These are phyloP conservation scores for Beris morrisii DNA, from an alignment of 2,888 invertebrate species.

Conservation along the genomic window DNA sequence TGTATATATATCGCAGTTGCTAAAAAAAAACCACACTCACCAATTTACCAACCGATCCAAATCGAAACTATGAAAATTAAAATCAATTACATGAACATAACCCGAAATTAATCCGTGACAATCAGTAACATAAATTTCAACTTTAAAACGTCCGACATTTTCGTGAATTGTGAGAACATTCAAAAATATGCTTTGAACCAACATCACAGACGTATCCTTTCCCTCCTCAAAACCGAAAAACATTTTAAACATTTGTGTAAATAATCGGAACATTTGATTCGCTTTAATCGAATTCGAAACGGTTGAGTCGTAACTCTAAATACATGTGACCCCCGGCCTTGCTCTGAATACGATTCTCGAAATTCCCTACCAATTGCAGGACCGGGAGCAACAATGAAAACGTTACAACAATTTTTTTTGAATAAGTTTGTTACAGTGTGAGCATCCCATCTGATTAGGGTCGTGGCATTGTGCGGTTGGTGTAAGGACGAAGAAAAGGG, in stretches of 20 bases:
- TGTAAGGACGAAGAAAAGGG: background rate
- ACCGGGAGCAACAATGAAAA: background rate
- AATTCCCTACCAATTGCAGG: background rate
- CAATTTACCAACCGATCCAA: too few species aligned
- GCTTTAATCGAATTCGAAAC: slow-evolving; percentile 36
- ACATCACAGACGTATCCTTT: slow-evolving; percentile 6
- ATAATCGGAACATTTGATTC: slow-evolving; percentile 31
- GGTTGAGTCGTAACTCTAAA: slow-evolving; percentile 25
- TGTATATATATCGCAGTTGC: too few species aligned
- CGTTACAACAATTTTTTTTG: background rate
- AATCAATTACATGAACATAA: slow-evolving; percentile 17
- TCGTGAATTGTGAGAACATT: slow-evolving; percentile 12
- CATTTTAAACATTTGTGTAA: slow-evolving; percentile 11
- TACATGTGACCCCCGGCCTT: slow-evolving; percentile 11
- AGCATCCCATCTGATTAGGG: background rate
- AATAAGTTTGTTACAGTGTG: background rate
- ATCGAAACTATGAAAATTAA: background rate
- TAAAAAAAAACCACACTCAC: too few species aligned
- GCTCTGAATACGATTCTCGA: background rate
- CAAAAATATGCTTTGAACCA: background rate
- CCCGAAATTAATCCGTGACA: slow-evolving; percentile 30
- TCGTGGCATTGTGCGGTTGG: background rate
- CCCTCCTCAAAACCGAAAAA: slow-evolving; percentile 10
- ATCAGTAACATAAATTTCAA: slow-evolving; percentile 32
- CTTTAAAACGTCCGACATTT: slow-evolving; percentile 12